phyloP scores from a whole-genome alignment of 2,888 invertebrate species.

The Mermis nigrescens region DNA sequence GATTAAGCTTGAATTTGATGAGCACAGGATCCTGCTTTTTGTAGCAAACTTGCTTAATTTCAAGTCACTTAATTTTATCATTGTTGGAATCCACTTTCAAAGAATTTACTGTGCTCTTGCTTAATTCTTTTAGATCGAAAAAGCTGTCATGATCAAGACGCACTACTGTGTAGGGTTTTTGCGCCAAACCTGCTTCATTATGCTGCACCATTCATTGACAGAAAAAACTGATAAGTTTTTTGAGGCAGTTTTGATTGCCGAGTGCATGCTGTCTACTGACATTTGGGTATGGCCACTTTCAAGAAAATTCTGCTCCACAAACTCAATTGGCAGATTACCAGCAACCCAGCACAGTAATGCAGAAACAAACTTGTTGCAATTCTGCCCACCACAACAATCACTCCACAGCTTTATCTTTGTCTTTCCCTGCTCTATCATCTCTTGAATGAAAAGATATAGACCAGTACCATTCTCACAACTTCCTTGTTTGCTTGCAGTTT shows the following conservation, averaged over 20 bases:
- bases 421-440: neutral
- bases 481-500: neutral
- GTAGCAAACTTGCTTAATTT: neutral
- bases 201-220: neutral
- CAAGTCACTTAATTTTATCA: neutral
- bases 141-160: neutral
- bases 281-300: slow-evolving; percentile 9
- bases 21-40: neutral
- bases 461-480: neutral
- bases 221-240: neutral
- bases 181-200: neutral
- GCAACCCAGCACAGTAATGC: neutral
- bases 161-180: neutral
- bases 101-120: neutral
- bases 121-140: neutral
- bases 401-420: neutral
- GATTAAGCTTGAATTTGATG: neutral
- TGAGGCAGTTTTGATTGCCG: neutral
- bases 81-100: neutral
- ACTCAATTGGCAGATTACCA: neutral
- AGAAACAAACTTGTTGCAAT: slow-evolving; percentile 2
- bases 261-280: neutral
- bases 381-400: neutral
- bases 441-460: neutral
- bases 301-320: slow-evolving; percentile 8